Percentiles rank a stretch among this genome's conserved stretches.
Conservation (phyloP, 2,113 vertebrate genomes). For the Phoenicopterus ruber region DNA sequence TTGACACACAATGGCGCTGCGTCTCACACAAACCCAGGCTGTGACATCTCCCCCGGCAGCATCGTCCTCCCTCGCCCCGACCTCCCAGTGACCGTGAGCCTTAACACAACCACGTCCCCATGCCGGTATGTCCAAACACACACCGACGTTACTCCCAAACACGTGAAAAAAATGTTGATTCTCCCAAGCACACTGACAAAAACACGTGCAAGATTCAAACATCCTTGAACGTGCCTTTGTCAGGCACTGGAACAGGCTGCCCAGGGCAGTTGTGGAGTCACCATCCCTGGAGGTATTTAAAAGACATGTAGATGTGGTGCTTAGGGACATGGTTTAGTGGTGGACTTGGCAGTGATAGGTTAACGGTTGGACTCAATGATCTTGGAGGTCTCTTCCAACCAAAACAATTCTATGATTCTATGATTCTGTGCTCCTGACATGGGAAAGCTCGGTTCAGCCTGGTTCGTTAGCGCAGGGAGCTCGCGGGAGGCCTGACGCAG, state of each 20-base stretch:
- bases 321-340: too few relatives aligned
- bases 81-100: neutral
- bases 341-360: too few relatives aligned
- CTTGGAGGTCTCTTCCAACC: too few relatives aligned
- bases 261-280: too few relatives aligned
- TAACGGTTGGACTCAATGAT: too few relatives aligned
- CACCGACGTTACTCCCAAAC: neutral
- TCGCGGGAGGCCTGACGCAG: rapidly evolving
- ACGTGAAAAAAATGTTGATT: neutral
- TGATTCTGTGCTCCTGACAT: too few relatives aligned
- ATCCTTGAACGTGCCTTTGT: too few relatives aligned
- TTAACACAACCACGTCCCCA: rapidly evolving
- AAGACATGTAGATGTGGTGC: too few relatives aligned
- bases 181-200: neutral
- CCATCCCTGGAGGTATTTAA: too few relatives aligned
- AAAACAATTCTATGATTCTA: too few relatives aligned
- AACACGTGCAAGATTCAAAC: rapidly evolving
- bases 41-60: neutral
- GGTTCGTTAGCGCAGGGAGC: neutral
- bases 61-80: rapidly evolving
- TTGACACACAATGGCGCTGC: neutral
- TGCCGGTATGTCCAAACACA: rapidly evolving
- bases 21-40: neutral
- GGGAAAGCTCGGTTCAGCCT: neutral
- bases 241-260: too few relatives aligned